A percentile compares a stretch with the other conserved stretches of the same genome.
Evolutionary conservation across 2,888 invertebrate species (phyloP).

Genomic region (Dasysyrphus tricinctus): DNA sequence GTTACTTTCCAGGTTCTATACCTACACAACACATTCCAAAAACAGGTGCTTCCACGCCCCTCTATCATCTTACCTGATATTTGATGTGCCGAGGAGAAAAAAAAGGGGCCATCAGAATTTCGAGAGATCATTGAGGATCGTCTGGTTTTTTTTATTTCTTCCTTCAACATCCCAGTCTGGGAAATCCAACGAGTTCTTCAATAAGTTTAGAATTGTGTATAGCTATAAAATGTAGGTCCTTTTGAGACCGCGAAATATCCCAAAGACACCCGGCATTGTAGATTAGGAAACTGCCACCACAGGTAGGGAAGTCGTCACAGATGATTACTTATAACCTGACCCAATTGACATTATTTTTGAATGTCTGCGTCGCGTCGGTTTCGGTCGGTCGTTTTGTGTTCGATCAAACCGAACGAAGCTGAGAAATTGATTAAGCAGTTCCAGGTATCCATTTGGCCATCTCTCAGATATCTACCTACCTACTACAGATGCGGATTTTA

Average conservation of each 20-base stretch:
- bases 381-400: background rate
- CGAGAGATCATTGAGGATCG: constrained; percentile 41
- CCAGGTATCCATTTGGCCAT: constrained; percentile 1
- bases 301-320: constrained; percentile 39
- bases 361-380: background rate
- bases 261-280: constrained; percentile 14
- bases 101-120: constrained; percentile 7
- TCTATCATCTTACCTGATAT: constrained; percentile 26
- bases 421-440: constrained; percentile 34
- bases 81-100: background rate
- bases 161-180: constrained; percentile 4
- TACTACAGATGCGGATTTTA: constrained; percentile 31
- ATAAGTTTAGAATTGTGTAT: constrained; percentile 30
- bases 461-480: background rate
- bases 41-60: constrained; percentile 65
- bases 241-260: constrained; percentile 32
- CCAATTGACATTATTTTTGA: constrained; percentile 31
- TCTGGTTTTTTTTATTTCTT: constrained; percentile 37
- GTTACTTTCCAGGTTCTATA: constrained; percentile 43
- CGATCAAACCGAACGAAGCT: constrained; percentile 4
- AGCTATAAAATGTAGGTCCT: constrained; percentile 22
- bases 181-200: constrained; percentile 58
- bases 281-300: constrained; percentile 22
- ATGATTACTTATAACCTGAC: constrained; percentile 31
- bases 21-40: constrained; percentile 19